Evolutionary conservation across 2,888 invertebrate genomes (phyloP).

Genomic region (Apodemia hepburni): DNA sequence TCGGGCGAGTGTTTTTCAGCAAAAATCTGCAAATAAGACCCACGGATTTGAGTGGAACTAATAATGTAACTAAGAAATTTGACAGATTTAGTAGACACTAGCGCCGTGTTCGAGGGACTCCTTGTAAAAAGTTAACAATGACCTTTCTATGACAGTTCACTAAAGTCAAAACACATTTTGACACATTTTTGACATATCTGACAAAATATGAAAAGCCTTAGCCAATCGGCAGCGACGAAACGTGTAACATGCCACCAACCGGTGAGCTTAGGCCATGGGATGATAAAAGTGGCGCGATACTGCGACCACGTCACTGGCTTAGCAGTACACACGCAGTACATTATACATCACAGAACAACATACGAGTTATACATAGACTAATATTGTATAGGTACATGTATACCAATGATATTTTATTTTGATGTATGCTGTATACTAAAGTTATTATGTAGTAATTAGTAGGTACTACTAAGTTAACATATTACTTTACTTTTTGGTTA

Average conservation of each 20-base stretch:
- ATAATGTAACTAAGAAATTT: neutral
- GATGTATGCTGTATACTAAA: no score
- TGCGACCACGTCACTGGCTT: slow-evolving; percentile 6
- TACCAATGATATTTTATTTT: no score
- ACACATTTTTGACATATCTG: neutral
- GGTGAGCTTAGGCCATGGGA: neutral
- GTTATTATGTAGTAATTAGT: no score
- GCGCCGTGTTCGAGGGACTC: neutral
- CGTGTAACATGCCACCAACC: slow-evolving; percentile 7
- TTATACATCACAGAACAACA: no score
- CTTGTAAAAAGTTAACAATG: neutral
- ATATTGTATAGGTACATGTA: no score
- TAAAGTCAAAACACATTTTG: neutral
- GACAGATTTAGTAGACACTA: neutral
- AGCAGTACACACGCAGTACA: no score
- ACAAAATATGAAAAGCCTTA: neutral
- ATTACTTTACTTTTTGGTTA: no score
- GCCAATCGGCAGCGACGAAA: neutral
- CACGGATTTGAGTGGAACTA: neutral
- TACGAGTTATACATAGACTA: no score
- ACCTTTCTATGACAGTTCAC: neutral
- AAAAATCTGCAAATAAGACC: neutral
- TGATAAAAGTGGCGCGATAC: slow-evolving; percentile 11
- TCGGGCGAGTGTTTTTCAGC: neutral
- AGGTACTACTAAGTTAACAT: no score